A percentile compares a stretch with the other conserved stretches of the same genome.
Conservation (phyloP, 2,888 invertebrate species). For the Eugnorisma glareosa region DNA sequence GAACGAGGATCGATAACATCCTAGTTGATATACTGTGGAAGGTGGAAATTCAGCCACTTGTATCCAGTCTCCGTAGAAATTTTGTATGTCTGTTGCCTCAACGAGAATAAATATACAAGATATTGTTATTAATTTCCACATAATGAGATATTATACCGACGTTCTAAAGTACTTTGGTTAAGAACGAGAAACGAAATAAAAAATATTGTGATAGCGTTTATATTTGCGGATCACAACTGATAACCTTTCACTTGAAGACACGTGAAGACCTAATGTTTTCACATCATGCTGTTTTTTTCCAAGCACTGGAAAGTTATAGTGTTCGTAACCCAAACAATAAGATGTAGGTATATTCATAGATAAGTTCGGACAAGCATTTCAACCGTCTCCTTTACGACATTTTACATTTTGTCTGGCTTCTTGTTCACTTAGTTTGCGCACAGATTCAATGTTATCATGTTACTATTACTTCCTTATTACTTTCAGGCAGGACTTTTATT, state of each 20-base stretch:
- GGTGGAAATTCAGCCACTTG: slow-evolving; percentile 5
- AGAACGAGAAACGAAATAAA: not conserved
- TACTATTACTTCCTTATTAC: not conserved
- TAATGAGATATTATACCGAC: not conserved
- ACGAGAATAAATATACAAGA: not conserved
- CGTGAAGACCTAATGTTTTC: not conserved
- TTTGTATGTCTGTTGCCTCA: not conserved
- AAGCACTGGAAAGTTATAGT: not conserved
- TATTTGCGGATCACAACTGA: not conserved
- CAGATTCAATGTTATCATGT: not conserved
- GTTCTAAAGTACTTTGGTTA: not conserved
- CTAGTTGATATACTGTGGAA: not conserved
- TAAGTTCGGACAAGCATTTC: not conserved
- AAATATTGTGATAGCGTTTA: not conserved
- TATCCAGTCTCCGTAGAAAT: slow-evolving; percentile 21
- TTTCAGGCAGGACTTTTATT: not conserved
- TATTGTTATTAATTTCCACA: slow-evolving; percentile 19
- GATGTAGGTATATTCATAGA: not conserved
- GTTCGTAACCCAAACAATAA: not conserved
- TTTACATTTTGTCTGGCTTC: not conserved
- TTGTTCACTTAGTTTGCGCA: not conserved
- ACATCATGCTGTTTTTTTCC: not conserved
- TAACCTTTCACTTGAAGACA: slow-evolving; percentile 19
- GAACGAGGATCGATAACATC: not conserved
- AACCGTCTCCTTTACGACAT: not conserved